These are phyloP conservation scores for Hirtodrosophila duncani DNA, from an alignment of 2,888 invertebrate species.

Conservation along the genomic window DNA sequence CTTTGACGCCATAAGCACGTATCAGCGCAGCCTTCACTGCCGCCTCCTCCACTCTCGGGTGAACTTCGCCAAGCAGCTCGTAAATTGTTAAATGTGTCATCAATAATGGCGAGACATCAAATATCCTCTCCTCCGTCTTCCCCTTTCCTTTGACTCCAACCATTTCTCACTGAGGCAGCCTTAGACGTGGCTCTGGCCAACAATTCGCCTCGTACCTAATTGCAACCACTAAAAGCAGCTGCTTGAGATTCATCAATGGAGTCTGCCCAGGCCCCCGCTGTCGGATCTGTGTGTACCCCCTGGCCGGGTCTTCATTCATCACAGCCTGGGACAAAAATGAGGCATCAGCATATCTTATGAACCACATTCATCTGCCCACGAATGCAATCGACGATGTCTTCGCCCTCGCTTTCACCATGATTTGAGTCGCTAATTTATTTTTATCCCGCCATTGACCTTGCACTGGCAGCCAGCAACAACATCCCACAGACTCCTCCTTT, in stretches of 20 bases:
- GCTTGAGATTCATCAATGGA: no score
- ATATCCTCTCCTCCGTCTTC: background rate
- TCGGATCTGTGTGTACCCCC: background rate
- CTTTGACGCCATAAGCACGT: background rate
- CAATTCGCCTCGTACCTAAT: no score
- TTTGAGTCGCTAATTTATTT: conserved; percentile 26
- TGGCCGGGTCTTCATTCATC: background rate
- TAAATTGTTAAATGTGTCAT: conserved; percentile 43
- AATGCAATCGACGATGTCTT: no score
- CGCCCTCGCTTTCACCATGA: no score
- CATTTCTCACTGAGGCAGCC: no score
- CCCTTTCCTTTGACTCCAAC: background rate
- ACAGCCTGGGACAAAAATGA: background rate
- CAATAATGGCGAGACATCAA: conserved; percentile 1
- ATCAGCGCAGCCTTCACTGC: background rate
- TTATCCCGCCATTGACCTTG: conserved; percentile 13
- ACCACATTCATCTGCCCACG: background rate
- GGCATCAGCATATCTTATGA: conserved; percentile 7
- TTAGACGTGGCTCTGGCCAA: no score
- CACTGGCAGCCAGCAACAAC: background rate
- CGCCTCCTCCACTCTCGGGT: no score
- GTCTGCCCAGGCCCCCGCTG: no score
- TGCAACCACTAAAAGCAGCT: no score
- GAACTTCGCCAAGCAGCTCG: background rate
- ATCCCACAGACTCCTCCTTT: background rate